Base-by-base conservation (phyloP, 2,888 invertebrate genomes). In the Epicampocera succincta region DNA sequence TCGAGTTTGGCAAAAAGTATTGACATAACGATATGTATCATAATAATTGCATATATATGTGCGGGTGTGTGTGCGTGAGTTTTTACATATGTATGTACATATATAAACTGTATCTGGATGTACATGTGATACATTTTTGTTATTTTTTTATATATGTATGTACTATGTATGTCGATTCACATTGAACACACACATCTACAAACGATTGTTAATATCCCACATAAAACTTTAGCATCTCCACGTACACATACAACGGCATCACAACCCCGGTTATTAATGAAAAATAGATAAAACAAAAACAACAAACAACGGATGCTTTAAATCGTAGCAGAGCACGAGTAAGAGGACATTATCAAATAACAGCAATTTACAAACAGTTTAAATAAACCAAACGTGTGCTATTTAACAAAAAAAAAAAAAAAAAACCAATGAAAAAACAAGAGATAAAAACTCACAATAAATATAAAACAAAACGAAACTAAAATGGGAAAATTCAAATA, bases 331-430 rank as follows among this genome's bases (percentile, higher is more conserved):
- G 54, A 46, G 46, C 54, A 46, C 38, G 44, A 52, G 54, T 46
- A 76, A 68, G 40, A 58, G 76, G 76, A 76, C 54, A 76, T 72
- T 66, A 78, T 66, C 60, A 73, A 73, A 79, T 68, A 79, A 63
- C 63, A 72, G 60, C 63, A 63, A 44, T 74, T 74, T 66, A 66
- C 25, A 58, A 74, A 58, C 54, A 33, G 61, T 72, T 77, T 76
- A 56, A 80, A 80, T 76, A 76, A 48, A 80, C 65, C 71, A 66
- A 75, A 80, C 71, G 80, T 80, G 80, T 76, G 80, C 66, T 76
- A 19, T 46, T 65, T 63, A 52, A 29, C 13, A 12, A 65, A 58
- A 73, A 12, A 54, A 1, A 60, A 44, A 78, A 50, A 72, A 25
- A 29, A 4, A 17, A 48, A 46, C 48, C 58, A 38, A 25, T 2